phyloP scores from a whole-genome alignment of 2,113 vertebrate genomes.

The Bujurquina vittata region DNA sequence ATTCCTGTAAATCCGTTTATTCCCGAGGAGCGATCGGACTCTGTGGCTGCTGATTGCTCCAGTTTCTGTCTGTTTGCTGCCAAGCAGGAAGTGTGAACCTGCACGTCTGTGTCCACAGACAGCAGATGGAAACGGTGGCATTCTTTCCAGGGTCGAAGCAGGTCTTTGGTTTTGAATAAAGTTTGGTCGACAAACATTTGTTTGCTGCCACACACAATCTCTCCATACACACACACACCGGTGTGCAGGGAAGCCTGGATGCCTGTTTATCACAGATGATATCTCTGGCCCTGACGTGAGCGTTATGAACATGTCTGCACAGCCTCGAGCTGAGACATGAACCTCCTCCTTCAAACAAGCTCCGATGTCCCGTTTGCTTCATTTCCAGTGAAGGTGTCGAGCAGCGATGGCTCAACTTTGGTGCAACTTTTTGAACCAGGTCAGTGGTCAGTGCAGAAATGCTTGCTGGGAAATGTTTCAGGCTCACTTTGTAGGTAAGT shows the following conservation, averaged over 20 bases:
- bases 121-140: accelerated
- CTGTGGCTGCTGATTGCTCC: accelerated
- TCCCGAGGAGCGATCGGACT: not conserved
- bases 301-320: not conserved
- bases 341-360: not conserved
- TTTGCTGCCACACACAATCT: accelerated
- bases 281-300: accelerated
- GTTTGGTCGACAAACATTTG: not conserved
- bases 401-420: too few relatives aligned
- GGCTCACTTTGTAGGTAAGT: not conserved
- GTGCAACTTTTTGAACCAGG: not conserved
- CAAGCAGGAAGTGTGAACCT: not conserved
- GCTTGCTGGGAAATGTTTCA: not conserved
- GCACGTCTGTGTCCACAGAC: too few relatives aligned
- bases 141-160: accelerated
- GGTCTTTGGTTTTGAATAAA: accelerated
- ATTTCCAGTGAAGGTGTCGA: not conserved
- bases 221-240: not conserved
- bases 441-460: not conserved
- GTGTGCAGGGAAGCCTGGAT: not conserved
- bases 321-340: too few relatives aligned
- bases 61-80: accelerated
- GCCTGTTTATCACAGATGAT: too few relatives aligned
- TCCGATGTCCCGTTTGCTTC: not conserved
- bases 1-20: not conserved